Percentiles rank a stretch among this genome's conserved stretches.
Conservation (phyloP, 2,113 vertebrate species). For the Aramus guarauna region DNA sequence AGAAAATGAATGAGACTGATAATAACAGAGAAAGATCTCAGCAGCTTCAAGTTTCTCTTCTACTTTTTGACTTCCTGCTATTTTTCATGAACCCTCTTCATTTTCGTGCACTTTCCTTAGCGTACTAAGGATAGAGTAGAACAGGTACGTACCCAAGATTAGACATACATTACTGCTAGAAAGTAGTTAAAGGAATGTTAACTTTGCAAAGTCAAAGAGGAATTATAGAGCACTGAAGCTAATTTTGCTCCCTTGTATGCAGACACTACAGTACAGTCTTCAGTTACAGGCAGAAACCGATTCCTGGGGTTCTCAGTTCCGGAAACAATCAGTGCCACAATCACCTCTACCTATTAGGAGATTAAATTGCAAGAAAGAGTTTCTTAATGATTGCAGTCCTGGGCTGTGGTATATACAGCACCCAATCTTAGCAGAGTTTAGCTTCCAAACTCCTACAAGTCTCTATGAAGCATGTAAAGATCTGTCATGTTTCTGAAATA, state of each 20-base stretch:
- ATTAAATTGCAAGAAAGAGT: background rate
- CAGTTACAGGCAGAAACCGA: background rate
- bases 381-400: background rate
- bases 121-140: background rate
- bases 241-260: background rate
- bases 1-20: background rate
- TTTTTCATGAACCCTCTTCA: background rate
- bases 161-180: background rate
- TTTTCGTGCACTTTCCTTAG: background rate
- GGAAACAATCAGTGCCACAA: background rate
- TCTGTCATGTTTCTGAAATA: background rate
- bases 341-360: background rate
- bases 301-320: background rate
- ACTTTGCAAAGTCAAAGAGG: background rate
- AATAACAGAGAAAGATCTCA: background rate
- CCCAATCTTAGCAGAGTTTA: background rate
- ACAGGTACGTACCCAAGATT: background rate
- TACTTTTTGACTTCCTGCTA: background rate
- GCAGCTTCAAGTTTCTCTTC: background rate
- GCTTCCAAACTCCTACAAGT: background rate
- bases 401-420: background rate
- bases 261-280: background rate
- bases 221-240: background rate
- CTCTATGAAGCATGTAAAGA: rapidly evolving
- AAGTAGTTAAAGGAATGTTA: background rate